Percentiles rank a stretch among this genome's conserved stretches.
phyloP scores from a whole-genome alignment of 1,140 invertebrate species.

The Drosophila sp. region DNA sequence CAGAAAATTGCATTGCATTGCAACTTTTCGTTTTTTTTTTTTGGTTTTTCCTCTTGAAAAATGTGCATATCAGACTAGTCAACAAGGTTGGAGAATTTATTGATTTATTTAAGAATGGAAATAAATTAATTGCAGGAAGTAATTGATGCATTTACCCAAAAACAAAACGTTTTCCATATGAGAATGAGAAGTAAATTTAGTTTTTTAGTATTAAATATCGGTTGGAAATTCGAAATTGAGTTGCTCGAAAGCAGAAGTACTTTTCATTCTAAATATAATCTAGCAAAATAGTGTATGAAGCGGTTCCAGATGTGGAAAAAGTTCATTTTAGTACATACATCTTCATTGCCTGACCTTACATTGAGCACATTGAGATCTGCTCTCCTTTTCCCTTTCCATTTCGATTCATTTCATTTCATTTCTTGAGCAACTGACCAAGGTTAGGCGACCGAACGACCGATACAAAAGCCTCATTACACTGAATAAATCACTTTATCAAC shows the following conservation, averaged over 20 bases:
- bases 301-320: not conserved
- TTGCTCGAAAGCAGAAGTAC: too few species aligned
- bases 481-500: slow-evolving; percentile 67
- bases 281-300: too few species aligned
- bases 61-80: not conserved
- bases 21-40: not conserved
- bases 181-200: too few species aligned
- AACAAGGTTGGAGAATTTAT: not conserved
- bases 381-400: not conserved
- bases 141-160: not conserved
- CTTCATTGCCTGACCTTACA: not conserved
- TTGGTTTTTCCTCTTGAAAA: not conserved
- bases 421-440: not conserved
- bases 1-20: slow-evolving; percentile 28
- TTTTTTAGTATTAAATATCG: too few species aligned
- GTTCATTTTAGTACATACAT: not conserved
- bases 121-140: not conserved
- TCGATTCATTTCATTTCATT: slow-evolving; percentile 6
- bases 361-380: not conserved
- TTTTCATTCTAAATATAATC: too few species aligned
- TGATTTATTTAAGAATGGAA: not conserved
- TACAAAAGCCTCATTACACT: slow-evolving; percentile 51
- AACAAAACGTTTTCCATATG: too few species aligned
- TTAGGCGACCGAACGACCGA: not conserved
- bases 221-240: too few species aligned